A percentile compares a stretch with the other conserved stretches of the same genome.
Conservation (phyloP, 2,888 invertebrate genomes). For the Charanyca ferruginea region DNA sequence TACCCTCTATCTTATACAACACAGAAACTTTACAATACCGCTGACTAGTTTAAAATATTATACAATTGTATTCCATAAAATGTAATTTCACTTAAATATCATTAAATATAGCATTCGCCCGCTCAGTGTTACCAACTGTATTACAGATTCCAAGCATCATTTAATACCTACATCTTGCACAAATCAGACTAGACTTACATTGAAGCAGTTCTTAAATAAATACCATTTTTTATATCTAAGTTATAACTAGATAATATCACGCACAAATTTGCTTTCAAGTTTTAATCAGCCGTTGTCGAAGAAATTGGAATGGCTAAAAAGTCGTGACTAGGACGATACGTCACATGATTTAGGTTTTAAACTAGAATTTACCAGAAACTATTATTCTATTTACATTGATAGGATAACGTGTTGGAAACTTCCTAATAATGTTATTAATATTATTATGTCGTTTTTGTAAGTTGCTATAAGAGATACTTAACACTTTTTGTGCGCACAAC, state of each 20-base stretch:
- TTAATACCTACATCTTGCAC: slow-evolving; percentile 69
- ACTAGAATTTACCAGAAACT: background rate
- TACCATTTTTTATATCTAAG: slow-evolving; percentile 72
- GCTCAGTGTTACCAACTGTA: slow-evolving; percentile 42
- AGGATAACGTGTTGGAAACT: background rate
- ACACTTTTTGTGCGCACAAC: slow-evolving; percentile 22
- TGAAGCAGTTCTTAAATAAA: slow-evolving; percentile 79
- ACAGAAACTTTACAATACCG: slow-evolving; percentile 23
- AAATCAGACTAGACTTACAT: slow-evolving; percentile 81
- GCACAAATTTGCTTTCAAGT: slow-evolving; percentile 74
- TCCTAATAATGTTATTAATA: background rate
- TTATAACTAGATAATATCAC: slow-evolving; percentile 85
- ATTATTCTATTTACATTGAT: background rate
- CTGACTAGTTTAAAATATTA: slow-evolving; percentile 32
- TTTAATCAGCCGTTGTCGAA: slow-evolving; percentile 59
- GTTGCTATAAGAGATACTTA: background rate
- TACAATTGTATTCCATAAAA: slow-evolving; percentile 27
- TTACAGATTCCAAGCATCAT: slow-evolving; percentile 41
- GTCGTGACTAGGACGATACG: slow-evolving; percentile 60
- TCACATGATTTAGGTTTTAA: slow-evolving; percentile 50
- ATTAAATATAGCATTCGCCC: slow-evolving; percentile 40
- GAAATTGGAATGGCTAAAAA: slow-evolving; percentile 65
- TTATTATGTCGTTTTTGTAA: too few relatives aligned
- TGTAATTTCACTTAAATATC: slow-evolving; percentile 20
- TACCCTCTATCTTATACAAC: slow-evolving; percentile 28